These are phyloP conservation scores for Neostethus bicornis DNA, from an alignment of 2,797 vertebrate genomes.

Conservation along the genomic window DNA sequence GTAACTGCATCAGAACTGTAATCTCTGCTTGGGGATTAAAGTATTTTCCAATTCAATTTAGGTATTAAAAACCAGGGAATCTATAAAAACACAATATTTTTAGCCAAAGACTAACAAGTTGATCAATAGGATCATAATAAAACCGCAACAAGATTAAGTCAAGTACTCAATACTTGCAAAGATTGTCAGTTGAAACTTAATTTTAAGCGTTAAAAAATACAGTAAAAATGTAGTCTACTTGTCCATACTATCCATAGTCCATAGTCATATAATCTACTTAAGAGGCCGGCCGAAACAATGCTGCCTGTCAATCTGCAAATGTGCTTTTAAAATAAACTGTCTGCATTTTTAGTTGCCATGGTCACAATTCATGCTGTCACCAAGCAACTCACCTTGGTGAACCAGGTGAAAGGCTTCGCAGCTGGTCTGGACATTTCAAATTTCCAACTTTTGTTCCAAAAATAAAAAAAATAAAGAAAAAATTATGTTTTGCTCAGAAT, in stretches of 20 bases:
- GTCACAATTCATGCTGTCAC: conserved; percentile 37
- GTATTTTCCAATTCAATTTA: too few species aligned
- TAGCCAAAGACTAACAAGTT: too few species aligned
- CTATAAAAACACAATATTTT: too few species aligned
- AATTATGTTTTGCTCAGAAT: conserved; percentile 15
- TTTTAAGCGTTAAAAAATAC: too few species aligned
- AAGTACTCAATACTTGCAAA: too few species aligned
- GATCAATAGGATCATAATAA: too few species aligned
- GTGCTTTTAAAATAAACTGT: conserved; percentile 30
- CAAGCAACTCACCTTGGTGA: conserved; percentile 42
- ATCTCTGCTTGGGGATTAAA: too few species aligned
- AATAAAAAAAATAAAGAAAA: conserved; percentile 21
- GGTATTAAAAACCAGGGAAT: too few species aligned
- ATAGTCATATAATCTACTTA: conserved; percentile 10
- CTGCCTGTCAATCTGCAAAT: conserved; percentile 9
- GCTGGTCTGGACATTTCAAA: conserved; percentile 27
- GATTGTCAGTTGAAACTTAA: too few species aligned
- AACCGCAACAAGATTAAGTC: too few species aligned
- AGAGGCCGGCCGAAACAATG: conserved; percentile 15
- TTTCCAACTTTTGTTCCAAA: conserved; percentile 34
- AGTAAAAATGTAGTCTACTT: background rate
- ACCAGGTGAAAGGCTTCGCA: conserved; percentile 54
- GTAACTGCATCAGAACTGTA: too few species aligned
- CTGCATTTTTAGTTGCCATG: conserved; percentile 46
- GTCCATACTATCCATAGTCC: background rate